phyloP scores from a whole-genome alignment of 2,113 vertebrate genomes.

The Enhydra lutris region DNA sequence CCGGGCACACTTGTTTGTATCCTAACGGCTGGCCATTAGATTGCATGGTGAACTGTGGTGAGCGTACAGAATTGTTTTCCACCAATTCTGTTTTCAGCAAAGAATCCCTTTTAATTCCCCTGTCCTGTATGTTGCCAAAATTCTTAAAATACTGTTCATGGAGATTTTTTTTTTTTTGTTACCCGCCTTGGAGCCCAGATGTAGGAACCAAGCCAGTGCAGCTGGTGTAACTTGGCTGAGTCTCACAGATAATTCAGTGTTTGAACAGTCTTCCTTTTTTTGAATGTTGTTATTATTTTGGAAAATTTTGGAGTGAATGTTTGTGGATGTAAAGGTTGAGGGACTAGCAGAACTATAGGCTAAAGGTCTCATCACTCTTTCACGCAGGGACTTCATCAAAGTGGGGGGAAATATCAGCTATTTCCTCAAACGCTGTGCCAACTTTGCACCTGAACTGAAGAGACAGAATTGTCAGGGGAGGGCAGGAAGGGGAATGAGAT shows the following conservation, averaged over 20 bases:
- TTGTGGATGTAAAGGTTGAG: conserved; percentile 40
- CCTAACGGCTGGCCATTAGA: conserved; percentile 74
- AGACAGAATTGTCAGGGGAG: neutral
- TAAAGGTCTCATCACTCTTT: neutral
- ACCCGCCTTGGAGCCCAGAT: conserved; percentile 79
- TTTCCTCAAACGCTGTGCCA: neutral
- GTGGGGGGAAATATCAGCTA: neutral
- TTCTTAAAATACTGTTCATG: conserved; percentile 82
- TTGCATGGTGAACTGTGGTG: conserved; percentile 75
- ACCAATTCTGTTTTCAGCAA: conserved; percentile 76
- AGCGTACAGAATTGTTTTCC: conserved; percentile 78
- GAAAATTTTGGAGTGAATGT: conserved; percentile 31
- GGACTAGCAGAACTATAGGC: neutral
- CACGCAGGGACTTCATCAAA: neutral
- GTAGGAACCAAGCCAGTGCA: conserved; percentile 78
- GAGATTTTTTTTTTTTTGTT: conserved; percentile 71
- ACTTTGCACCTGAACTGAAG: neutral
- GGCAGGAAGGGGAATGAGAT: neutral
- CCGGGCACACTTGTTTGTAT: conserved; percentile 73
- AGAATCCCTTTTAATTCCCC: conserved; percentile 71
- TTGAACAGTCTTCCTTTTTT: conserved; percentile 63
- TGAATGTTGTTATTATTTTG: conserved; percentile 60
- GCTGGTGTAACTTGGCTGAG: conserved; percentile 77
- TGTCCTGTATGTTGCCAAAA: conserved; percentile 75
- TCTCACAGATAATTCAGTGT: conserved; percentile 72